Evolutionary conservation across 2,888 invertebrate species (phyloP), one percentile per base, ranked within the genome.

Genomic region (Vannuccia rotundouncinata): DNA sequence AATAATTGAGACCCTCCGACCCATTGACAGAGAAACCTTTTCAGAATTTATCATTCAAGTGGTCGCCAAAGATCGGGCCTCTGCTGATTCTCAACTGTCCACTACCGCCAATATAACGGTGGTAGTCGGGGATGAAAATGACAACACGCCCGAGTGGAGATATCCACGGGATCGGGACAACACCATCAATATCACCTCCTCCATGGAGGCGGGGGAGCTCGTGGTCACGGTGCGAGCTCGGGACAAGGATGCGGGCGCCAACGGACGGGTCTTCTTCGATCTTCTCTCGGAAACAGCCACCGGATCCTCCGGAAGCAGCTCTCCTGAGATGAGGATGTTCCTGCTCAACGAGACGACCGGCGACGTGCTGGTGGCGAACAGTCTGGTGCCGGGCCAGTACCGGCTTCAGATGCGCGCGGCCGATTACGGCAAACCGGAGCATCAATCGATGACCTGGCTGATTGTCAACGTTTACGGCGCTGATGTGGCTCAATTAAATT

Each of bases 11-110:
- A 59, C 78, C 1, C 27, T 78, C 25, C 0, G 28, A 29, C 25
- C 45, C 45, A 59, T 78, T 60, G 78, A 78, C 29, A 59, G 78
- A 78, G 78, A 78, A 59, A 59, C 29, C 10, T 78, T 27, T 29
- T 59, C 59, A 27, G 59, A 29, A 5, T 78, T 60, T 25, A 60
- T 78, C 17, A n/a, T 78, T 2, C 59, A 78, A 60, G 60, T 78
- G 1, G 29, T 27, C n/a, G 78, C 78, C 28, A 2, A 59, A 1
- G 78, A 78, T 29, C 17, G 28, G 1, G 78, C 31, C 1, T 10
- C 28, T 10, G 25, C 59, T 0, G 17, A 74, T 13, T 10, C 29
- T 1, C 78, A 59, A 1, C 66, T 78, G 25, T 60, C 78, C 17
- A 60, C 78, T n/a, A 78, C 60, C 0, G 60, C 29, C 22, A 78